phyloP scores from a whole-genome alignment of 1,140 invertebrate genomes.

The Trichonephila clavipes region DNA sequence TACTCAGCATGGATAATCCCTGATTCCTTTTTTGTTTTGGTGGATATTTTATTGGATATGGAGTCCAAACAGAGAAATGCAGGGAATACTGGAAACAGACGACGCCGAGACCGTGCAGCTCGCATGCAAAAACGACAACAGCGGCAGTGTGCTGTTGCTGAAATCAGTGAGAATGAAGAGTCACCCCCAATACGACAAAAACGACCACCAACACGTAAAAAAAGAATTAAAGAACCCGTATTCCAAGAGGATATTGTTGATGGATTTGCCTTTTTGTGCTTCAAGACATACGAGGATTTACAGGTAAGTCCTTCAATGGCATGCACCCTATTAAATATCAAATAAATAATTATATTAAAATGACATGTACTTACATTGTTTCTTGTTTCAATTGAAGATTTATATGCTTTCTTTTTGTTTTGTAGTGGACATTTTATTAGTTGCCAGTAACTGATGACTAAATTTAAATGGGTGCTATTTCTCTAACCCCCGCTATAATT shows the following conservation, averaged over 20 bases:
- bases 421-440: not conserved
- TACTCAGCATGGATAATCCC: constrained; percentile 69
- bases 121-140: constrained; percentile 72
- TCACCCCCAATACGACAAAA: constrained; percentile 65
- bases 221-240: constrained; percentile 75
- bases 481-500: no score
- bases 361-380: no score
- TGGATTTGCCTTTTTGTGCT: constrained; percentile 97
- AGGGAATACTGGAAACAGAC: constrained; percentile 61
- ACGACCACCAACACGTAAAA: constrained; percentile 73
- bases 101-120: constrained; percentile 68
- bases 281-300: constrained; percentile 95
- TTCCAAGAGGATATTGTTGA: constrained; percentile 96
- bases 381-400: not conserved
- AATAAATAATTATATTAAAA: no score
- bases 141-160: constrained; percentile 63
- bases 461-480: no score
- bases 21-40: constrained; percentile 28
- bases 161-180: constrained; percentile 71
- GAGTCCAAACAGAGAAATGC: constrained; percentile 64
- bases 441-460: not conserved
- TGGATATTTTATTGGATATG: constrained; percentile 10
- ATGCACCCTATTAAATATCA: not conserved
- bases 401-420: not conserved
- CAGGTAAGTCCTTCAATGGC: constrained; percentile 86